Evolutionary conservation across 1,140 invertebrate species (phyloP).

Genomic region (Dinoponera quadriceps): DNA sequence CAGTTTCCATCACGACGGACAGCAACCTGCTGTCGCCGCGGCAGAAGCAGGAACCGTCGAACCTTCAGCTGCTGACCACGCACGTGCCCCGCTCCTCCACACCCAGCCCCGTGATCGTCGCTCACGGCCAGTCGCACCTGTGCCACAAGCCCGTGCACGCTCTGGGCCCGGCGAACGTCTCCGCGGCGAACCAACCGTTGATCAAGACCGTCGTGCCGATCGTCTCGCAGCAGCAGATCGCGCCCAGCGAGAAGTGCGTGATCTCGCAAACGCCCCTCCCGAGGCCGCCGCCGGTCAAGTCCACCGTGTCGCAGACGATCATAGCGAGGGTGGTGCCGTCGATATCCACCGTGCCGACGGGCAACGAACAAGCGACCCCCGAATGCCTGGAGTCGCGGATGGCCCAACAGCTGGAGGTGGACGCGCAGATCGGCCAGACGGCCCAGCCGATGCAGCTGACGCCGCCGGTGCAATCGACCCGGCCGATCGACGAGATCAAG

Average conservation of each 20-base stretch:
- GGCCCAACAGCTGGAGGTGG: conserved; percentile 49
- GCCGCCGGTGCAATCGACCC: conserved; percentile 66
- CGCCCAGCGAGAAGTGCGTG: conserved; percentile 57
- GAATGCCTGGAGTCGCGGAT: conserved; percentile 44
- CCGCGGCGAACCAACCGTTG: conserved; percentile 74
- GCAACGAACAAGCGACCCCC: conserved; percentile 13
- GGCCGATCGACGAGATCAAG: conserved; percentile 62
- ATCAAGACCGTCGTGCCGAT: conserved; percentile 81
- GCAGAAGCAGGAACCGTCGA: conserved; percentile 79
- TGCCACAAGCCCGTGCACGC: conserved; percentile 78
- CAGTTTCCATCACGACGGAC: conserved; percentile 65
- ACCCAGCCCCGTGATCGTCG: conserved; percentile 86
- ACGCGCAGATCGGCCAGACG: conserved; percentile 57
- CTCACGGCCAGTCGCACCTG: conserved; percentile 79
- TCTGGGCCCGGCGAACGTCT: conserved; percentile 65
- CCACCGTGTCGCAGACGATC: conserved; percentile 74
- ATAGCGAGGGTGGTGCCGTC: conserved; percentile 71
- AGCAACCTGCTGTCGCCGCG: conserved; percentile 77
- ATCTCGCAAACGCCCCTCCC: conserved; percentile 56
- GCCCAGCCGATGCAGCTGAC: conserved; percentile 73
- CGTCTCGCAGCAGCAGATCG: conserved; percentile 69
- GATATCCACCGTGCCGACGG: conserved; percentile 60
- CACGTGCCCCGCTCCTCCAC: conserved; percentile 82
- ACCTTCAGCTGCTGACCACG: conserved; percentile 79
- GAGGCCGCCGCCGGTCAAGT: conserved; percentile 71